Evolutionary conservation across 2,113 vertebrate species (phyloP), one percentile per base, ranked within the genome.

Genomic region (Rhipidura dahli): DNA sequence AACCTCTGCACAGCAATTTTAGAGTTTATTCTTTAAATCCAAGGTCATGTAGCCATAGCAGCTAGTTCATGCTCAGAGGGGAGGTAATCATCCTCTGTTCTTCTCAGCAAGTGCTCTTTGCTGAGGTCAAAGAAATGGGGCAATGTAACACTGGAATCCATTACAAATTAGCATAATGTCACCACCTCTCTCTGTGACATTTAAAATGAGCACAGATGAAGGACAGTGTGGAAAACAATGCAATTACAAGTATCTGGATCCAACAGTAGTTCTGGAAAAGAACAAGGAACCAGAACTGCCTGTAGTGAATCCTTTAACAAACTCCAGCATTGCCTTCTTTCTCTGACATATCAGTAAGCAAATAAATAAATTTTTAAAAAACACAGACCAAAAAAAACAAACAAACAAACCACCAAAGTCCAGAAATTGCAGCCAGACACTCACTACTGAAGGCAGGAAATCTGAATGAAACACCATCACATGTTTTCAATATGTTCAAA

Each of bases 111-210:
- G 95, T 64, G 94, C 82, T 87, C 87, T 96, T 97, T 91, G 90
- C 94, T 93, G 89, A 96, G 94, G 96, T 97, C 95, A 97, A 87
- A 86, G 83, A 93, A 96, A 90, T 66, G 71, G 87, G 83, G 95
- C 90, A 96, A 81, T 96, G 92, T 92, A 94, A 95, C 92, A 88
- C 94, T 77, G 70, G 94, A 96, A 95, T 97, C 91, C 85, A 94
- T 97, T 96, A 96, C 94, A 94, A 90, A 95, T 96, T 97, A 97
- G 85, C 92, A 95, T 97, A 96, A 92, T 92, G 93, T 93, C 93
- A 95, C 88, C 93, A 96, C 94, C 95, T 96, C 93, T 93, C 93
- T 94, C 95, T 96, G 88, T 93, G 96, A 95, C 93, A 96, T 95
- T 88, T 96, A 88, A 96, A 96, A 96, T 68, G 84, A 96, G 76